These are phyloP conservation scores for Helleia helle DNA, from an alignment of 2,888 invertebrate species.

Conservation along the genomic window DNA sequence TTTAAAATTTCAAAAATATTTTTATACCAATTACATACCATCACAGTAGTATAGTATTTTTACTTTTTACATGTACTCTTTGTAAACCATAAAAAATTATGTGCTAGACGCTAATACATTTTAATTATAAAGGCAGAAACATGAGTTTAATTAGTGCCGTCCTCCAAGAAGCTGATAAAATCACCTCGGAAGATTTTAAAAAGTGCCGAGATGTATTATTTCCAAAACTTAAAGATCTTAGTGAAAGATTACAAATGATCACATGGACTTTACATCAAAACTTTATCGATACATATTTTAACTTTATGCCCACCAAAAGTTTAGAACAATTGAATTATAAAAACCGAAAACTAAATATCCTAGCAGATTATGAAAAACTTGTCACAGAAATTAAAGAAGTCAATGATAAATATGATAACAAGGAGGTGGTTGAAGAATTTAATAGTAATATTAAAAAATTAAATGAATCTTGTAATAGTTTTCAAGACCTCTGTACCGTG, in stretches of 20 bases:
- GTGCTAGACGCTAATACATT: too few species aligned
- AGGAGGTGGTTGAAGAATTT: conserved; percentile 39
- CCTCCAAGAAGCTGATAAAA: conserved; percentile 49
- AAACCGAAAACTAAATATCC: conserved; percentile 46
- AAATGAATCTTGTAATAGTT: conserved; percentile 30
- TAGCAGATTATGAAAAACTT: conserved; percentile 35
- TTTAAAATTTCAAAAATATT: too few species aligned
- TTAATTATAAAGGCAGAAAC: conserved; percentile 12
- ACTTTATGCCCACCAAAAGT: conserved; percentile 50
- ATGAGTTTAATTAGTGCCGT: conserved; percentile 60
- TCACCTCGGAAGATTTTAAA: conserved; percentile 40
- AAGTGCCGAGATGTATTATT: conserved; percentile 43
- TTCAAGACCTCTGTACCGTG: conserved; percentile 39
- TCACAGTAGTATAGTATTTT: too few species aligned
- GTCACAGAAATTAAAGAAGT: conserved; percentile 31
- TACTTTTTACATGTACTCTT: too few species aligned
- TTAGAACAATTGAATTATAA: conserved; percentile 56
- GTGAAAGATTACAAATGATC: conserved; percentile 49
- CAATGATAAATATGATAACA: conserved; percentile 29
- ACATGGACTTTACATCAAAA: conserved; percentile 57
- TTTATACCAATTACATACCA: too few species aligned
- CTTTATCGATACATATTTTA: conserved; percentile 47
- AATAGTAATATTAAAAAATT: conserved; percentile 35
- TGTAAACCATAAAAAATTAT: too few species aligned
- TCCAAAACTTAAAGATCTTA: conserved; percentile 42